Base-by-base conservation (phyloP, 2,797 vertebrate genomes). In the Gymnothorax javanicus region DNA sequence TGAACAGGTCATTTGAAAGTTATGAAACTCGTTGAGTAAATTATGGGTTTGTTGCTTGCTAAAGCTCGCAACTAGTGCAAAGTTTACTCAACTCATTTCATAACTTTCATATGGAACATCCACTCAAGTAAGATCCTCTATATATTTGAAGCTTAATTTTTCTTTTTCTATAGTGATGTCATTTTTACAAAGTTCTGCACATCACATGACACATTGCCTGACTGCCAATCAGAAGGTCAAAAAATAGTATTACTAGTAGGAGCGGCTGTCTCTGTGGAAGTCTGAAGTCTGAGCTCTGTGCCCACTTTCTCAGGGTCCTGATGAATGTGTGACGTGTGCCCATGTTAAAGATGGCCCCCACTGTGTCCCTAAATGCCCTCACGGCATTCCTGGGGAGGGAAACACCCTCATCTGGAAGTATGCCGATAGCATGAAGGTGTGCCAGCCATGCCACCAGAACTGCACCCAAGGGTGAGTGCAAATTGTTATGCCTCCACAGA, bases 381-480 rank as follows among this genome's bases (percentile, higher is more conserved):
- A 97, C 0, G 98, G 97, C 0, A 90, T 99, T 87, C 94, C 96
- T 50, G 98, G 97, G 0, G 96, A 98, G 88, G 97, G 97, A 3
- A 96, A 97, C 87, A 95, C 94, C 1, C 92, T 98, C 0, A 94
- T 99, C 88, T 99, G 98, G 97, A 99, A 99, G 92, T 99, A 97
- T 0, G 93, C 96, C 0, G 97, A 99, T 0, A 88, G 92, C 23
- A 92, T 88, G 84, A 94, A 90, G 7, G 92, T 97, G 84, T 99
- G 98, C 91, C 97, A 96, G 91, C 95, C 97, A 2, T 99, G 99
- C 93, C 97, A 99, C 91, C 92, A 93, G 20, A 98, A 99, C 95
- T 99, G 99, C 90, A 97, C 97, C 86, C 96, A 96, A 0, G 97
- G 97, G 99, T 99, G 91, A 96, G 96, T 92, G 86, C 84, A n/a